Conservation (phyloP, 2,113 vertebrate species). For the Cyanistes caeruleus region DNA sequence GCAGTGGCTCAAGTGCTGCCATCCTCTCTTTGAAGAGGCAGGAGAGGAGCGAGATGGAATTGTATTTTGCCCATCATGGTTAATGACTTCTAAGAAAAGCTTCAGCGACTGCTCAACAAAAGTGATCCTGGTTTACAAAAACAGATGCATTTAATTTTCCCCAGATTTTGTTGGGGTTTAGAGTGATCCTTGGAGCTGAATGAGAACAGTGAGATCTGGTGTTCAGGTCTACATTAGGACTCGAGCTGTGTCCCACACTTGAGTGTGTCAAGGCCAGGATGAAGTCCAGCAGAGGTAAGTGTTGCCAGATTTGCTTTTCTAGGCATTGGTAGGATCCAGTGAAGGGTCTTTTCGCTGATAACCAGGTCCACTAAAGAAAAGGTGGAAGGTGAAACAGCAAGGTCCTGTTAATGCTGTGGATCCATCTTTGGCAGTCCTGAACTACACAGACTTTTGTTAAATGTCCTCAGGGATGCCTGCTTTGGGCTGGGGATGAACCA, state of each 20-base stretch:
- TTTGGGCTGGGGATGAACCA: background rate
- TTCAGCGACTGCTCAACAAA: background rate
- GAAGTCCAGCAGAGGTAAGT: background rate
- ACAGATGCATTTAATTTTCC: background rate
- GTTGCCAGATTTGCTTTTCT: background rate
- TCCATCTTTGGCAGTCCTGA: background rate
- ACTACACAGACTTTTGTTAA: background rate
- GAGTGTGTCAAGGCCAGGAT: background rate
- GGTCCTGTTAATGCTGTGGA: background rate
- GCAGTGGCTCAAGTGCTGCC: background rate
- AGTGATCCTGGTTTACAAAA: background rate
- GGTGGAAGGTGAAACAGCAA: background rate
- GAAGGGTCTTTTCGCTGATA: background rate
- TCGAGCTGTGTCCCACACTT: background rate
- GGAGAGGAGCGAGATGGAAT: background rate
- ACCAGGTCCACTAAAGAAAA: background rate
- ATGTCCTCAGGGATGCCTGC: background rate
- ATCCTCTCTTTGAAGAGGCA: background rate
- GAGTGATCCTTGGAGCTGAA: background rate
- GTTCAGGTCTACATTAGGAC: background rate
- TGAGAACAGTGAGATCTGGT: background rate
- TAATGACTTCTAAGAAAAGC: constrained; percentile 11
- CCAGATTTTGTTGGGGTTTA: background rate
- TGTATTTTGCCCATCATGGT: background rate
- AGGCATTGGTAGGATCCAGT: rapidly evolving